Conservation (phyloP, 2,113 vertebrate species). For the Stegostoma tigrinum region DNA sequence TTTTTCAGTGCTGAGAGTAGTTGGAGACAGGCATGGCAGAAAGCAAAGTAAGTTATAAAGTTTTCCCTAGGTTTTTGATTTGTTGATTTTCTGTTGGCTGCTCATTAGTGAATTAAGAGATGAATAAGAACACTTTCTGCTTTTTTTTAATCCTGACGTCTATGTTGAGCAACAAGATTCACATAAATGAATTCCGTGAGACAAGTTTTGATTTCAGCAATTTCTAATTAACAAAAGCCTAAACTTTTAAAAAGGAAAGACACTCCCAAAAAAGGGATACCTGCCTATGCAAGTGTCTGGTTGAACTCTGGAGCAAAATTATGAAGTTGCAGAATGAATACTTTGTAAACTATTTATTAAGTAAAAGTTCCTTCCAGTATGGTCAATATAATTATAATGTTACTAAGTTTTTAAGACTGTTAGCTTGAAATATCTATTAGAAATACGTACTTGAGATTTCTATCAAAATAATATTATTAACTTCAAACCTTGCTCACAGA, state of each 20-base stretch:
- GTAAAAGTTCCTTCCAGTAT: neutral
- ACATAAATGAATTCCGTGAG: too few species aligned
- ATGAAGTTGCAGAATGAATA: neutral
- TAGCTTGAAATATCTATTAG: neutral
- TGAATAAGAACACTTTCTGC: neutral
- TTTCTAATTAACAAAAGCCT: too few species aligned
- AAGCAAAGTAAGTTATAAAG: too few species aligned
- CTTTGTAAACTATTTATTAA: neutral
- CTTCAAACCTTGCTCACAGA: neutral
- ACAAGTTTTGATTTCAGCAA: too few species aligned
- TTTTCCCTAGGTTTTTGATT: neutral
- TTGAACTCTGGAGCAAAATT: neutral
- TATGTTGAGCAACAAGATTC: too few species aligned
- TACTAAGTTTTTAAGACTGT: neutral
- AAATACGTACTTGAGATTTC: neutral
- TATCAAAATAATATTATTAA: neutral
- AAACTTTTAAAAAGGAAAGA: too few species aligned
- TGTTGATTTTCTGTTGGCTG: neutral
- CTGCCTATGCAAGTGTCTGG: neutral
- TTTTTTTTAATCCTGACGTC: neutral
- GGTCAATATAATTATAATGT: neutral
- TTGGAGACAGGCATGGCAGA: neutral
- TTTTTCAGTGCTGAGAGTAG: neutral
- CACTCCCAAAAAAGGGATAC: too few species aligned
- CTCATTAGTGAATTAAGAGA: neutral